phyloP scores from a whole-genome alignment of 1,140 invertebrate species.

The Trichonephila clavata region DNA sequence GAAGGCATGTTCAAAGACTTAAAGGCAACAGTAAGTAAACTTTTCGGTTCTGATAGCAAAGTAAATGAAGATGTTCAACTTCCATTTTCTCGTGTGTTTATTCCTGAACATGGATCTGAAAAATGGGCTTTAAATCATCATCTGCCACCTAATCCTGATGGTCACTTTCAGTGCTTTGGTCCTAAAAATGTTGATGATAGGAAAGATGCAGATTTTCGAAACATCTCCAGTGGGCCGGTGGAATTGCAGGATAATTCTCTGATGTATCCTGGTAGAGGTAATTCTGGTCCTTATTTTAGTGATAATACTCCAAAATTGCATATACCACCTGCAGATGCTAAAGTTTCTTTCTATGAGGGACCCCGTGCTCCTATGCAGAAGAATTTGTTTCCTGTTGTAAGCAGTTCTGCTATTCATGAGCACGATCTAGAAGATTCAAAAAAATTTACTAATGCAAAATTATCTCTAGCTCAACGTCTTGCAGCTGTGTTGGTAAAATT shows the following conservation, averaged over 20 bases:
- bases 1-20: constrained; percentile 62
- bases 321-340: constrained; percentile 57
- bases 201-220: not conserved
- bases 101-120: not conserved
- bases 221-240: not conserved
- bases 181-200: not conserved
- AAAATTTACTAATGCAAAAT: constrained; percentile 22
- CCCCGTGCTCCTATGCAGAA: not conserved
- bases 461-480: constrained; percentile 64
- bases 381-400: constrained; percentile 65
- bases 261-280: not conserved
- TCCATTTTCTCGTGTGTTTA: not conserved
- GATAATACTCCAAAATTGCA: not conserved
- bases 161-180: not conserved
- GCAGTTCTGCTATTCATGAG: not conserved
- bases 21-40: constrained; percentile 52
- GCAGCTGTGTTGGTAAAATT: constrained; percentile 68
- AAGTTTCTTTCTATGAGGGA: constrained; percentile 57
- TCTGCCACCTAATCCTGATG: not conserved
- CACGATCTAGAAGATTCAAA: not conserved
- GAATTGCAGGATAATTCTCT: not conserved
- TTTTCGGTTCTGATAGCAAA: constrained; percentile 66
- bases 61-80: not conserved
- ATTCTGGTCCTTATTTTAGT: not conserved
- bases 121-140: not conserved